phyloP scores from a whole-genome alignment of 92 coral and sea anemone species.

The Blastomussa wellsi region DNA sequence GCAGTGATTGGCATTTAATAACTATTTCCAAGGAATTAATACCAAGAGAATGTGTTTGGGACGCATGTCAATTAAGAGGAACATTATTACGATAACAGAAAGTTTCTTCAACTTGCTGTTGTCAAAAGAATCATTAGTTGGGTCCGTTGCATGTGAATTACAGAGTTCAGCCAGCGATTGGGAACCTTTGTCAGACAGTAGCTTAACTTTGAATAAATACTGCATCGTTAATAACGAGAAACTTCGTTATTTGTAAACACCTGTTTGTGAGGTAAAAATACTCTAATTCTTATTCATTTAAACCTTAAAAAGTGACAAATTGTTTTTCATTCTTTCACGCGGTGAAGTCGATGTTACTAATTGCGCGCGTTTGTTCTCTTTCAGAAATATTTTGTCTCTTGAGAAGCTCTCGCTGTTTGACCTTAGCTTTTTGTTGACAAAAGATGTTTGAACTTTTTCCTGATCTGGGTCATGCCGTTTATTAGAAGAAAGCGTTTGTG shows the following conservation, averaged over 20 bases:
- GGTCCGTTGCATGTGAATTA: no score
- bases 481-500: conserved; percentile 31
- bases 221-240: not conserved
- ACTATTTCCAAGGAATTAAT: no score
- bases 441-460: not conserved
- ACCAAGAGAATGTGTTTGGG: no score
- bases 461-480: not conserved
- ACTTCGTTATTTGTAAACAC: not conserved
- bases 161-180: no score
- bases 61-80: no score
- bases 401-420: not conserved
- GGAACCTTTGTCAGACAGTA: not conserved
- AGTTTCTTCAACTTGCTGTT: no score
- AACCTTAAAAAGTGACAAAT: not conserved
- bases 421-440: not conserved
- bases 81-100: no score
- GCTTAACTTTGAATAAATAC: not conserved
- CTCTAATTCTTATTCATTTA: not conserved
- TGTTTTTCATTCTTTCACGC: not conserved
- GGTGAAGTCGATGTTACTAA: not conserved
- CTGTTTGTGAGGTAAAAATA: not conserved
- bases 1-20: no score
- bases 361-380: conserved; percentile 15
- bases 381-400: conserved; percentile 6
- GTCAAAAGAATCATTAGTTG: no score